phyloP scores from a whole-genome alignment of 2,888 invertebrate species.

The Spatulosminthurus flaviceps region DNA sequence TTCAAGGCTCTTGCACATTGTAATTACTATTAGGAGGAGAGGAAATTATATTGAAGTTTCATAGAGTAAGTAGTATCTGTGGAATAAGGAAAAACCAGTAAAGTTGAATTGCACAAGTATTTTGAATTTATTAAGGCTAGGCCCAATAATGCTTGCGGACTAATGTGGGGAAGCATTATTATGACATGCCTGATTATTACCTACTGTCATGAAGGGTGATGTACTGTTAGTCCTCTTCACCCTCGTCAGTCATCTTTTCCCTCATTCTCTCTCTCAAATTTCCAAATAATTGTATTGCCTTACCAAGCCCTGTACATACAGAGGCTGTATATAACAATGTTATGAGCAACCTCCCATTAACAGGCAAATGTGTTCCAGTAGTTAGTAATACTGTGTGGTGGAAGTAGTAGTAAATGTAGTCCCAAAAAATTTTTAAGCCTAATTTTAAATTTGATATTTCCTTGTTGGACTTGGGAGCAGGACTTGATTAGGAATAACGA shows the following conservation, averaged over 20 bases:
- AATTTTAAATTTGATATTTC: constrained; percentile 31
- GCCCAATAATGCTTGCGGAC: constrained; percentile 18
- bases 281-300: too few relatives aligned
- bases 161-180: constrained; percentile 6
- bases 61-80: not conserved
- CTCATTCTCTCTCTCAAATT: too few relatives aligned
- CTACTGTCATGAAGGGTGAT: constrained; percentile 7
- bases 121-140: constrained; percentile 18
- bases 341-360: not conserved
- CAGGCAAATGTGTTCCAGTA: not conserved
- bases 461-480: constrained; percentile 1
- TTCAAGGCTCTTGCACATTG: not conserved
- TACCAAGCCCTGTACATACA: too few relatives aligned
- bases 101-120: constrained; percentile 7
- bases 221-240: constrained; percentile 8
- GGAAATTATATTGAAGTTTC: constrained; percentile 5
- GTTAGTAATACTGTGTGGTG: not conserved
- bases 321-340: too few relatives aligned
- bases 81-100: not conserved
- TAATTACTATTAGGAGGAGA: not conserved
- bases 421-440: not conserved
- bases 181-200: constrained; percentile 14
- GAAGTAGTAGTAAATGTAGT: not conserved
- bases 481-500: constrained; percentile 51
- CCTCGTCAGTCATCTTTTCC: constrained; percentile 5